Evolutionary conservation across 2,888 invertebrate species (phyloP).

Genomic region (Alentia gelatinosa): DNA sequence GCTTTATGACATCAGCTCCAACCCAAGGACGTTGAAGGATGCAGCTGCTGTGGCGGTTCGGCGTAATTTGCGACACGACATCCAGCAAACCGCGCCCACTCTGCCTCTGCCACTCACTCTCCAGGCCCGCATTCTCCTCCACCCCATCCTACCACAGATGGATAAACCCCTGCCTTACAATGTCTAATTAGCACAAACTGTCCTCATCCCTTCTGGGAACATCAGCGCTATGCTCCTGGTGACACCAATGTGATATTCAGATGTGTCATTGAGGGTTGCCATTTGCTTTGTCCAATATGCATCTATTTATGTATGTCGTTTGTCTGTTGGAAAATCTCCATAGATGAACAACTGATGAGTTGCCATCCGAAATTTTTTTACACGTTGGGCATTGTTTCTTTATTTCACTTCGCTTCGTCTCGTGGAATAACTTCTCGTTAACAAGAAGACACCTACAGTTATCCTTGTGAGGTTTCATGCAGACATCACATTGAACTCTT

Average conservation of each 20-base stretch:
- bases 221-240: not conserved
- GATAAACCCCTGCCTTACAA: not conserved
- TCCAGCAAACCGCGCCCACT: not conserved
- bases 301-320: not conserved
- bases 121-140: not conserved
- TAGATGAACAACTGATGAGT: too few relatives aligned
- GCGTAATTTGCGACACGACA: not conserved
- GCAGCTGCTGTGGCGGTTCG: not conserved
- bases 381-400: too few relatives aligned
- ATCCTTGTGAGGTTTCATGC: too few relatives aligned
- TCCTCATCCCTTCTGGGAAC: not conserved
- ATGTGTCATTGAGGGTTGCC: too few relatives aligned
- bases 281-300: too few relatives aligned
- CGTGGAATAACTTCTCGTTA: too few relatives aligned
- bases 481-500: too few relatives aligned
- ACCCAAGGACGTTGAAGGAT: not conserved
- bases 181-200: not conserved
- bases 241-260: not conserved
- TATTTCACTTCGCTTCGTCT: too few relatives aligned
- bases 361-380: too few relatives aligned
- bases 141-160: not conserved
- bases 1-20: not conserved
- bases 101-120: not conserved
- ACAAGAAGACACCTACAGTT: too few relatives aligned
- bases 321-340: too few relatives aligned